Evolutionary conservation across 2,113 vertebrate genomes (phyloP), one percentile per base, ranked within the genome.

Genomic region (Lepidothrix coronata): DNA sequence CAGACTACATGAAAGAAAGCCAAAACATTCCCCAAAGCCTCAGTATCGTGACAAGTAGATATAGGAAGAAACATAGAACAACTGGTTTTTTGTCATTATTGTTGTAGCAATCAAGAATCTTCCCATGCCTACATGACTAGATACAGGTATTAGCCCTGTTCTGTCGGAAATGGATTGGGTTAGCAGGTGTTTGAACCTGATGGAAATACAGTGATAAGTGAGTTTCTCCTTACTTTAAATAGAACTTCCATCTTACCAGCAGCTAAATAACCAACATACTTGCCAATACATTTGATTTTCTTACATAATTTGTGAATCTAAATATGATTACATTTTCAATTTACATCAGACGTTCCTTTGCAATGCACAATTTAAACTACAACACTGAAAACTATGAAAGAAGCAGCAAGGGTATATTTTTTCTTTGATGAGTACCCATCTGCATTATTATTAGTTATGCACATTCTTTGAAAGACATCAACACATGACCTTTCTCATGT

Each of bases 131-230:
- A 98, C 91, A 23, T 98, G 98, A 98, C 95, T 97, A 98, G 98
- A 98, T 98, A 98, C 98, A 97, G 97, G 96, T 94, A 91, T 97
- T 95, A 97, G 93, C 95, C 97, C 98, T 98, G 97, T 98, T 98
- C 97, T 98, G 97, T 98, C 96, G 78, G 96, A 98, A 97, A 98
- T 98, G 98, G 98, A 97, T 97, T 97, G 93, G 87, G 94, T 98
- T 98, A 97, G 97, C 94, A 97, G 95, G 98, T 94, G 97, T 96
- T 97, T 96, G 88, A 97, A 97, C 97, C 98, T 98, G 98, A 98
- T 98, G 98, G 95, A 97, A 96, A 96, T 86, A 98, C 98, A 98
- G 98, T 98, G 98, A 98, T 98, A 98, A 98, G 98, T 98, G 98
- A 98, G 98, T 98, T 98, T 98, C 97, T 97, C 87, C 66, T 96